phyloP scores from a whole-genome alignment of 1,140 invertebrate species.

The Brachionus paranguensis region DNA sequence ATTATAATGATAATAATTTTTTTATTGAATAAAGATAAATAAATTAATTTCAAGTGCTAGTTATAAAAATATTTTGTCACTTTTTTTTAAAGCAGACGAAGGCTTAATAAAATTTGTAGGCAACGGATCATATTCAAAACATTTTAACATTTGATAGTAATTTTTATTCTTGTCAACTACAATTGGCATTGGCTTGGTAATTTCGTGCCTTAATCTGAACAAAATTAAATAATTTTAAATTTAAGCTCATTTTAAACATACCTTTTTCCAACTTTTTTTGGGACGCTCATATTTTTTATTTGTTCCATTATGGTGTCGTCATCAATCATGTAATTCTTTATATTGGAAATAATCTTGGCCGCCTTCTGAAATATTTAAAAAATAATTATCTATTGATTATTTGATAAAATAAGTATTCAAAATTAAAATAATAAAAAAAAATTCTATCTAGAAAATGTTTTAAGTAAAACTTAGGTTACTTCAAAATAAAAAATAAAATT shows the following conservation, averaged over 20 bases:
- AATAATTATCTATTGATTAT: background rate
- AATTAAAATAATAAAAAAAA: background rate
- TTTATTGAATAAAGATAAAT: background rate
- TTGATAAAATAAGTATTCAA: background rate
- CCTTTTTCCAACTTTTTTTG: slow-evolving; percentile 51
- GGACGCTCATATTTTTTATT: slow-evolving; percentile 47
- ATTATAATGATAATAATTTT: background rate
- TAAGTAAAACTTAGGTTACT: too few species aligned
- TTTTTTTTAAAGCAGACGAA: background rate
- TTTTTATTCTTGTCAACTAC: slow-evolving; percentile 49
- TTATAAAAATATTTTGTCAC: background rate
- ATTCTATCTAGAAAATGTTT: too few species aligned
- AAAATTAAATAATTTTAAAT: background rate
- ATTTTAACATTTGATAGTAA: slow-evolving; percentile 52
- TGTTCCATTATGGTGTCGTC: slow-evolving; percentile 50
- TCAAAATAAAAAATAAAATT: background rate
- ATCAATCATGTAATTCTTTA: slow-evolving; percentile 44
- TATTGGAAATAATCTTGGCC: background rate
- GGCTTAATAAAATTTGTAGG: background rate
- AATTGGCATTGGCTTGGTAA: slow-evolving; percentile 46
- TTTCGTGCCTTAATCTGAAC: slow-evolving; percentile 53
- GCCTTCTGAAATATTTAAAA: background rate
- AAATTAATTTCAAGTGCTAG: background rate
- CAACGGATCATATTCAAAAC: slow-evolving; percentile 42
- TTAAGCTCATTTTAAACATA: slow-evolving; percentile 38